These are phyloP conservation scores for Ctenomys sociabilis DNA, from an alignment of 2,113 vertebrate genomes.

Conservation along the genomic window DNA sequence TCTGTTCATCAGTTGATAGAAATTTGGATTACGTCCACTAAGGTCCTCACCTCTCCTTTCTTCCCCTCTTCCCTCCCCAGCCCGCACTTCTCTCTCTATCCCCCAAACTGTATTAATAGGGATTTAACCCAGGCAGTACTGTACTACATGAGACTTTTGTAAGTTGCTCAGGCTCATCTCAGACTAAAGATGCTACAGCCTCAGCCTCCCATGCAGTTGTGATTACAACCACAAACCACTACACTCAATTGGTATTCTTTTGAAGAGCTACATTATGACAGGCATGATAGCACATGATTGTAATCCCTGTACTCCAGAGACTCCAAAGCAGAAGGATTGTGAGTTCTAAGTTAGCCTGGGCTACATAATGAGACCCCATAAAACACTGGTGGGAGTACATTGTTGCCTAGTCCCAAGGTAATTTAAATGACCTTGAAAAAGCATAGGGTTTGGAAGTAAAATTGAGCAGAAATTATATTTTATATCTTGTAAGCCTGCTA, in stretches of 20 bases:
- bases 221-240: neutral
- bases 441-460: neutral
- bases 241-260: neutral
- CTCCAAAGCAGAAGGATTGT: neutral
- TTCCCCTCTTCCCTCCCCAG: no score
- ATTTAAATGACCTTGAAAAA: constrained; percentile 44
- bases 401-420: neutral
- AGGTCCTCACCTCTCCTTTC: neutral
- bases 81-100: no score
- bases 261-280: neutral
- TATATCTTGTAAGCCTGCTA: constrained; percentile 13
- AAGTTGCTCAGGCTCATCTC: neutral
- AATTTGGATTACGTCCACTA: constrained; percentile 14
- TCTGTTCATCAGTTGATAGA: neutral
- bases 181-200: neutral
- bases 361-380: neutral
- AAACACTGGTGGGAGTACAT: neutral
- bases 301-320: neutral
- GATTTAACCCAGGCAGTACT: neutral
- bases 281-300: neutral
- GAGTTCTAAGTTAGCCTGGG: neutral
- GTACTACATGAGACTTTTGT: neutral
- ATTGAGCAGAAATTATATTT: constrained; percentile 21
- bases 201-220: neutral
- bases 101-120: neutral